These are phyloP conservation scores for Sitta carolinensis DNA, from an alignment of 2,797 vertebrate species.

Conservation along the genomic window DNA sequence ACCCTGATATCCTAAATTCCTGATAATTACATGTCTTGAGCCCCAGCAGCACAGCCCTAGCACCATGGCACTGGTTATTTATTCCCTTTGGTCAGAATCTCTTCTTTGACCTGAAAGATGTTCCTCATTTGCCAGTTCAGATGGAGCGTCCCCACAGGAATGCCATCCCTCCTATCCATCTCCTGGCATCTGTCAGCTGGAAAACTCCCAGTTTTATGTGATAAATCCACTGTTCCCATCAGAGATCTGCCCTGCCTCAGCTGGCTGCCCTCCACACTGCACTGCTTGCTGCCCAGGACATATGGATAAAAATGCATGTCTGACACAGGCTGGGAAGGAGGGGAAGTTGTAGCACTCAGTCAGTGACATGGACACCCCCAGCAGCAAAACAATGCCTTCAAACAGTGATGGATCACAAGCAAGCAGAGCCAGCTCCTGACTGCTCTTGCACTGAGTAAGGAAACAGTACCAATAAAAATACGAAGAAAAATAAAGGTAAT, in stretches of 20 bases:
- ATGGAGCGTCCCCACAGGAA: neutral
- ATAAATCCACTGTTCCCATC: neutral
- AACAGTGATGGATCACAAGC: neutral
- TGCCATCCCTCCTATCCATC: neutral
- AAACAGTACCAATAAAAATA: neutral
- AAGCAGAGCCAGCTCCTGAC: neutral
- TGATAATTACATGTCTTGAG: neutral
- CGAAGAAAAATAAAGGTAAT: neutral
- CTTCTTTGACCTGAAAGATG: neutral
- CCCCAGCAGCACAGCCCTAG: neutral
- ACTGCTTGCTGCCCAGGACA: neutral
- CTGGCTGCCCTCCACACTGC: neutral
- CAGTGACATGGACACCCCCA: neutral
- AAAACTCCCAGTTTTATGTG: neutral
- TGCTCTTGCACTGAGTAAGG: neutral
- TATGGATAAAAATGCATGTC: neutral
- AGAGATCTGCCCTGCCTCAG: neutral
- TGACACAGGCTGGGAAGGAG: neutral
- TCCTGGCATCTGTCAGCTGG: neutral
- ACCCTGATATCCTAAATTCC: neutral
- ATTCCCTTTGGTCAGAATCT: neutral
- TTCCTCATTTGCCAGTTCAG: neutral
- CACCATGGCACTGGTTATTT: neutral
- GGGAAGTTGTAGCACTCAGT: neutral
- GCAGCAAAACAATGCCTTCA: neutral